Evolutionary conservation across 2,888 invertebrate species (phyloP).

Genomic region (Cryptus armator): DNA sequence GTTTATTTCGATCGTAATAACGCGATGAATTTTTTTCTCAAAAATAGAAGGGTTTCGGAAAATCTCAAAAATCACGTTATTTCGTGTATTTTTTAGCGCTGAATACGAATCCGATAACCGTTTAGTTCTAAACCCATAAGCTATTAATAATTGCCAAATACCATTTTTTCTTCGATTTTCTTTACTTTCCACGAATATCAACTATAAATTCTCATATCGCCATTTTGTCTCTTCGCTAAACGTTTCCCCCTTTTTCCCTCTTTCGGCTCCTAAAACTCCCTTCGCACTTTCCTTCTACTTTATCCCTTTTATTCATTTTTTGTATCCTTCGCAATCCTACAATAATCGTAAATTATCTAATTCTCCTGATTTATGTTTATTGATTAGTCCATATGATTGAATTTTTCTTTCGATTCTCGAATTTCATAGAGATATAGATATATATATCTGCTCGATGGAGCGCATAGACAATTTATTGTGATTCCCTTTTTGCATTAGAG

Average conservation of each 20-base stretch:
- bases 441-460: slow-evolving; percentile 9
- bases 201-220: neutral
- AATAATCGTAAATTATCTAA: slow-evolving; percentile 32
- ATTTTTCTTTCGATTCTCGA: slow-evolving; percentile 43
- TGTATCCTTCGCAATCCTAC: neutral
- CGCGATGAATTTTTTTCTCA: too few relatives aligned
- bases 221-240: neutral
- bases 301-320: neutral
- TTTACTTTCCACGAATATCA: too few relatives aligned
- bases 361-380: slow-evolving; percentile 59
- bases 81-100: too few relatives aligned
- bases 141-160: neutral
- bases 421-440: slow-evolving; percentile 2
- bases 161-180: too few relatives aligned
- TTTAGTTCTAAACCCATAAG: too few relatives aligned
- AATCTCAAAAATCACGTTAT: too few relatives aligned
- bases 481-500: slow-evolving; percentile 64
- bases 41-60: too few relatives aligned
- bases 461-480: slow-evolving; percentile 59
- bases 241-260: slow-evolving; percentile 11
- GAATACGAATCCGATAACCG: too few relatives aligned
- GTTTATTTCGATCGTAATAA: too few relatives aligned
- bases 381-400: slow-evolving; percentile 47
- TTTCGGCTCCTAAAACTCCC: slow-evolving; percentile 7
- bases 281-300: neutral